Evolutionary conservation across 30 jellyfish, hydroid and myxozoan species (phyloP).

Genomic region (Aurelia aurita complex sp. Pacific): DNA sequence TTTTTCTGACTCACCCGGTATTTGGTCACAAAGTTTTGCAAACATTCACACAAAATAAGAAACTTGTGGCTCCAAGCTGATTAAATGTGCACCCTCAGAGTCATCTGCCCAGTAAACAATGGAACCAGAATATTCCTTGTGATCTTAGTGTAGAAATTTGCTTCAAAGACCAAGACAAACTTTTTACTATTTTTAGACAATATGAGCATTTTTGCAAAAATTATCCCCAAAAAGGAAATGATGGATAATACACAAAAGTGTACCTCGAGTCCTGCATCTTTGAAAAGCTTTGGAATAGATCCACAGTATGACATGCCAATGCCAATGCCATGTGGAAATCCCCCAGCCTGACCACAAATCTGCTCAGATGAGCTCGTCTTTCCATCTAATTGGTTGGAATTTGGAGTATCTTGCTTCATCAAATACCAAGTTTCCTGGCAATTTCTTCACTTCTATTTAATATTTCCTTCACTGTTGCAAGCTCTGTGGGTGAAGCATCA

Average conservation of each 20-base stretch:
- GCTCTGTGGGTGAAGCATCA: conserved; percentile 53
- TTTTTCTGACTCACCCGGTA: too few relatives aligned
- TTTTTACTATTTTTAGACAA: too few relatives aligned
- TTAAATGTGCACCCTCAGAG: too few relatives aligned
- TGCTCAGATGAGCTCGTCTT: neutral
- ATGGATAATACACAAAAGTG: neutral
- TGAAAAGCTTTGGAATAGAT: conserved; percentile 15
- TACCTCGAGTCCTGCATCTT: conserved; percentile 34
- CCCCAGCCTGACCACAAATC: conserved; percentile 19
- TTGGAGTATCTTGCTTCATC: conserved; percentile 18
- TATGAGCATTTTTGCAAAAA: too few relatives aligned
- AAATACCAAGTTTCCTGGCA: conserved; percentile 21
- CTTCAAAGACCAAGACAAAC: too few relatives aligned
- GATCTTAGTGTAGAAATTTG: too few relatives aligned
- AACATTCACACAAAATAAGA: too few relatives aligned
- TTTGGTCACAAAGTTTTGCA: too few relatives aligned
- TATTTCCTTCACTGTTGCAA: neutral
- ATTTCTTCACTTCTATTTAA: conserved; percentile 5
- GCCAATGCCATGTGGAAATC: conserved; percentile 13
- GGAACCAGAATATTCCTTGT: too few relatives aligned
- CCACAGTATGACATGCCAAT: conserved; percentile 10
- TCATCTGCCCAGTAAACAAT: too few relatives aligned
- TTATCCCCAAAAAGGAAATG: too few relatives aligned
- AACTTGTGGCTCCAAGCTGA: too few relatives aligned
- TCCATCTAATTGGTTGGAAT: conserved; percentile 30